These are phyloP conservation scores for Cryptophagus acutangulus DNA, from an alignment of 2,888 invertebrate species.

Conservation along the genomic window DNA sequence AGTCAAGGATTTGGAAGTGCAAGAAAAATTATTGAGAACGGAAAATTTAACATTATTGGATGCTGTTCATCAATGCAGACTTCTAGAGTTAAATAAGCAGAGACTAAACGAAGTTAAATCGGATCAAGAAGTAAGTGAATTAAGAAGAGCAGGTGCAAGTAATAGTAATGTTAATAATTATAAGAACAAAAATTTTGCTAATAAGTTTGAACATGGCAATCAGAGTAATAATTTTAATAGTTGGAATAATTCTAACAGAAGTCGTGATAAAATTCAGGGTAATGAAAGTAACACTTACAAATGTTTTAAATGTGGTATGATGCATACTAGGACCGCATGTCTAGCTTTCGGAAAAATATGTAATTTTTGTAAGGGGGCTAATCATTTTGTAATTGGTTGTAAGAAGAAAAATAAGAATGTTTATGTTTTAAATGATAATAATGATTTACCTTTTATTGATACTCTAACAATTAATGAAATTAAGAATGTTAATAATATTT, in stretches of 20 bases:
- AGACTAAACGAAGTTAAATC: neutral
- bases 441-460: neutral
- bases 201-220: neutral
- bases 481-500: neutral
- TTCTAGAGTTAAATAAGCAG: no score
- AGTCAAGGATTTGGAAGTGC: no score
- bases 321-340: neutral
- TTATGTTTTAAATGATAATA: no score
- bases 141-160: no score
- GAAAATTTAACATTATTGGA: no score
- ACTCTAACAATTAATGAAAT: neutral
- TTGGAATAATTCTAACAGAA: neutral
- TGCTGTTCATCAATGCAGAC: no score
- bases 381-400: neutral
- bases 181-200: neutral
- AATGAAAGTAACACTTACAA: no score
- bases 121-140: no score
- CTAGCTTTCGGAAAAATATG: neutral
- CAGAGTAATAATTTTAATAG: neutral
- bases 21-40: neutral
- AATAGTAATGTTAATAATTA: neutral
- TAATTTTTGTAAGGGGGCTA: conserved; percentile 1
- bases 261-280: no score
- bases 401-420: conserved; percentile 2
- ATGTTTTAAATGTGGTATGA: neutral